A percentile compares a stretch with the other conserved stretches of the same genome.
Conservation (phyloP, 1,140 invertebrate species). For the Sycophila sp. region DNA sequence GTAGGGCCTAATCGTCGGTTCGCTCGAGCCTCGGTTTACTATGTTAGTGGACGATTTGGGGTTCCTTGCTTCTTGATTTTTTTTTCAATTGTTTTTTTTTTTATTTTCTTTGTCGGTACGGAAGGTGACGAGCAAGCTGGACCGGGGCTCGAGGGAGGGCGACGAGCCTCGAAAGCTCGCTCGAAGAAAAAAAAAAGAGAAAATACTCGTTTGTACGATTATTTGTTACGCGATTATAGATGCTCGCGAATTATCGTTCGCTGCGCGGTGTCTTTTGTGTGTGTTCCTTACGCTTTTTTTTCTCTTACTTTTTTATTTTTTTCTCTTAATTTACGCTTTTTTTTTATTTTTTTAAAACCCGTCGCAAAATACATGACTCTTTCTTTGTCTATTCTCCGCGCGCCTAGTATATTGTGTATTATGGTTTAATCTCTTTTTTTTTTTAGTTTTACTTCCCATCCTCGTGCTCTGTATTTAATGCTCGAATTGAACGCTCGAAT, state of each 20-base stretch:
- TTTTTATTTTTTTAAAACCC: constrained; percentile 50
- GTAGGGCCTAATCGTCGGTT: too few species aligned
- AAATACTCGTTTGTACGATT: neutral
- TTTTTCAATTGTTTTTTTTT: too few species aligned
- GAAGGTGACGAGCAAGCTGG: too few species aligned
- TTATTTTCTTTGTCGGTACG: too few species aligned
- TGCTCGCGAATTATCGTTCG: constrained; percentile 20
- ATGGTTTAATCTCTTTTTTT: constrained; percentile 37
- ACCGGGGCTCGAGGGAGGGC: too few species aligned
- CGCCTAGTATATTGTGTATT: constrained; percentile 25
- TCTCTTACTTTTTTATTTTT: constrained; percentile 6
- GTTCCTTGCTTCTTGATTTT: too few species aligned
- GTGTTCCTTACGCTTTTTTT: neutral
- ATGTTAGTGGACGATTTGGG: too few species aligned
- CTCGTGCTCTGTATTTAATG: constrained; percentile 13
- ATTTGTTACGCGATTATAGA: neutral
- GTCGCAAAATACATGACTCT: constrained; percentile 66
- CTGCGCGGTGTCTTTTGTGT: neutral
- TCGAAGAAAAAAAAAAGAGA: too few species aligned
- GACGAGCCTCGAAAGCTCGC: too few species aligned
- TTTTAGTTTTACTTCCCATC: constrained; percentile 23
- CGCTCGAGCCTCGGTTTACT: too few species aligned
- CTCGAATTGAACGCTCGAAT: constrained; percentile 49
- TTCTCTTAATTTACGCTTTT: constrained; percentile 13
- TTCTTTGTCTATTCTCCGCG: constrained; percentile 27